Conservation (phyloP, 2,888 invertebrate species). For the Hypercompe scribonia region DNA sequence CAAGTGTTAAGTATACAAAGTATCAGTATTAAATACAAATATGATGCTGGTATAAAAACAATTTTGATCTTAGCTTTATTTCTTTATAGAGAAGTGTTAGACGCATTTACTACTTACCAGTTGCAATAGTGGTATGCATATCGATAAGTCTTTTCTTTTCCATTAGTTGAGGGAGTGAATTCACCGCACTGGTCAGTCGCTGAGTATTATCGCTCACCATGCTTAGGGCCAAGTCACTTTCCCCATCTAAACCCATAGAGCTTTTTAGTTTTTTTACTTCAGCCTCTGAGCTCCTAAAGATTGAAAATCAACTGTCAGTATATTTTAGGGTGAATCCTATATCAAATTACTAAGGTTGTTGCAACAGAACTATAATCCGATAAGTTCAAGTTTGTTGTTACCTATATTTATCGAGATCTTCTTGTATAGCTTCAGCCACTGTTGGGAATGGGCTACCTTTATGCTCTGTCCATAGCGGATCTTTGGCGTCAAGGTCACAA, state of each 20-base stretch:
- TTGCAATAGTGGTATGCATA: conserved; percentile 99
- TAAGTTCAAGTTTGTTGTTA: conserved; percentile 40
- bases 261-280: conserved; percentile 98
- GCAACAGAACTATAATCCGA: background rate
- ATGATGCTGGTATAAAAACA: no score
- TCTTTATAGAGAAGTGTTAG: background rate
- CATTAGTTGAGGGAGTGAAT: conserved; percentile 97
- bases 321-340: background rate
- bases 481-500: conserved; percentile 95
- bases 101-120: conserved; percentile 80
- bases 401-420: conserved; percentile 97
- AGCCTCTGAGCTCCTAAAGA: conserved; percentile 92
- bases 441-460: conserved; percentile 97
- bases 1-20: no score
- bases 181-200: conserved; percentile 97
- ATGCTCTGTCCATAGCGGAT: conserved; percentile 97
- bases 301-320: background rate
- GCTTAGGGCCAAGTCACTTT: conserved; percentile 93
- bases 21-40: no score
- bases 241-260: conserved; percentile 97
- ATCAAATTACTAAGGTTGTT: no score
- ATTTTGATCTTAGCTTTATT: background rate
- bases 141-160: conserved; percentile 99
- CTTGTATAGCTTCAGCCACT: conserved; percentile 99
- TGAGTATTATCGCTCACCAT: conserved; percentile 97